A percentile compares a stretch with the other conserved stretches of the same genome.
phyloP scores from a whole-genome alignment of 2,888 invertebrate species.

The Podotricha telesiphe region DNA sequence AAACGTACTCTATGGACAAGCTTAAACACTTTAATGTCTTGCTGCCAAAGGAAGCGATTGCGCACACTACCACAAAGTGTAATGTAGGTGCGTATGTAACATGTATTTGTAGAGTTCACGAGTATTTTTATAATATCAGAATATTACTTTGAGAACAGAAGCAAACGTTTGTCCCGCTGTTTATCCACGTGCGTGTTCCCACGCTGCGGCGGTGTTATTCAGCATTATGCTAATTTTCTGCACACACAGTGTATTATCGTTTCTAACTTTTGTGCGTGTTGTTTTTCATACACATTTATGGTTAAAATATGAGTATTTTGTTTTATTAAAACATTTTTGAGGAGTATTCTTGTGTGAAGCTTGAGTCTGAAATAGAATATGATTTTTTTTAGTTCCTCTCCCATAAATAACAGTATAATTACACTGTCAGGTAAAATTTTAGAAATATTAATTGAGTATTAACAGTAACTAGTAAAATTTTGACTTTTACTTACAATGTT shows the following conservation, averaged over 20 bases:
- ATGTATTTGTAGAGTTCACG: constrained; percentile 9
- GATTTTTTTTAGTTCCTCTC: too few relatives aligned
- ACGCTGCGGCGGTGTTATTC: constrained; percentile 65
- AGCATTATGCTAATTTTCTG: constrained; percentile 75
- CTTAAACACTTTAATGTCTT: not conserved
- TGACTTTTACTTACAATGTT: too few relatives aligned
- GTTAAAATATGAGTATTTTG: constrained; percentile 20
- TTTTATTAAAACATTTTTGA: constrained; percentile 48
- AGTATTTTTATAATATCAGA: constrained; percentile 39
- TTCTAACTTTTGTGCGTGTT: constrained; percentile 60
- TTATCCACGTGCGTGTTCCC: constrained; percentile 75
- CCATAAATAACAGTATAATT: too few relatives aligned
- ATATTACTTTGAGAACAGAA: constrained; percentile 41
- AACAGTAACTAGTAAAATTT: too few relatives aligned
- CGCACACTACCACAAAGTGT: not conserved
- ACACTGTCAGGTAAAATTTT: too few relatives aligned
- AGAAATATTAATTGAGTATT: too few relatives aligned
- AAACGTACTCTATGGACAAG: not conserved
- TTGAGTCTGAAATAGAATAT: too few relatives aligned
- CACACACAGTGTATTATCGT: constrained; percentile 65
- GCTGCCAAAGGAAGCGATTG: not conserved
- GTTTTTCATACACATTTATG: constrained; percentile 45
- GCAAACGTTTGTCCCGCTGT: constrained; percentile 55
- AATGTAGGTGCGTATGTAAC: not conserved
- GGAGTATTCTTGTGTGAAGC: constrained; percentile 42